phyloP scores from a whole-genome alignment of 2,113 vertebrate genomes.

The Datnioides undecimradiatus region DNA sequence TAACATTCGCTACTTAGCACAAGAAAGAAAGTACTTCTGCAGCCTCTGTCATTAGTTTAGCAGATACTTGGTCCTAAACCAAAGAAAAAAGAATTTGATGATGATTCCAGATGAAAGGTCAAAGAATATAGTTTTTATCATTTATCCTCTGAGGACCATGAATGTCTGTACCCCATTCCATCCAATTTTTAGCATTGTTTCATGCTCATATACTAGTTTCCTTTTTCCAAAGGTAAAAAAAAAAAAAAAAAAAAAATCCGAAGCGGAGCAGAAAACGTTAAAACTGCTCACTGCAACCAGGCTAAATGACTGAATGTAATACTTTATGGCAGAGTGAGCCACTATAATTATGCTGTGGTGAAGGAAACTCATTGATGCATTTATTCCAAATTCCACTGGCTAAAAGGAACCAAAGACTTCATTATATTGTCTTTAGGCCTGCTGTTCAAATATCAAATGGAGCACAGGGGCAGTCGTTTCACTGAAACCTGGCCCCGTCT shows the following conservation, averaged over 20 bases:
- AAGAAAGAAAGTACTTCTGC: no score
- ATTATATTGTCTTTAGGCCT: background rate
- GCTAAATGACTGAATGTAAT: background rate
- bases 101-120: no score
- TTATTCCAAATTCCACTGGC: background rate
- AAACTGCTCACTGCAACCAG: background rate
- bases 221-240: background rate
- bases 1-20: no score
- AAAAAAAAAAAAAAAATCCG: no score
- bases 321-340: background rate
- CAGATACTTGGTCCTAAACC: no score
- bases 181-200: no score
- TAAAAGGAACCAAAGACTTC: background rate
- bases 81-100: no score
- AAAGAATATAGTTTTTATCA: no score
- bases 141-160: no score
- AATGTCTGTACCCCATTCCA: no score
- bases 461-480: background rate
- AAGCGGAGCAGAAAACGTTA: background rate
- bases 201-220: background rate
- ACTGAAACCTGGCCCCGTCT: background rate
- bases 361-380: background rate
- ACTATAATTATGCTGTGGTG: constrained; percentile 5
- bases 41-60: no score
- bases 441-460: background rate